These are phyloP conservation scores for Tinamus major DNA, from an alignment of 2,797 vertebrate genomes.

Conservation along the genomic window DNA sequence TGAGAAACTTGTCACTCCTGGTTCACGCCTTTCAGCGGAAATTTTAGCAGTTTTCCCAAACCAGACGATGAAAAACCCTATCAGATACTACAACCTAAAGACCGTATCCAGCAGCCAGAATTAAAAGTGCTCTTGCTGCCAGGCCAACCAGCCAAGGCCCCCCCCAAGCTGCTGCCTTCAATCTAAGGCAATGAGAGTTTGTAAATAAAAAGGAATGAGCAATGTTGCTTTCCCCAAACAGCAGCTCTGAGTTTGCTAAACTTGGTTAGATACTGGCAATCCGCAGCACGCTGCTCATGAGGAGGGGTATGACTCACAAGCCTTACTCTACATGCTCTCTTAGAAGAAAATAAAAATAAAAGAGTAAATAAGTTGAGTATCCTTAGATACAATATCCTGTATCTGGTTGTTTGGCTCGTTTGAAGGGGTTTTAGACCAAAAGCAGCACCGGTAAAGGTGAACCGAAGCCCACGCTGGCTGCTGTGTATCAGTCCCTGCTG, in stretches of 20 bases:
- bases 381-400: background rate
- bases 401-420: background rate
- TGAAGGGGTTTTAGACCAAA: background rate
- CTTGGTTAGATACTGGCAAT: background rate
- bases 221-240: background rate
- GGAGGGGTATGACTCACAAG: background rate
- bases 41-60: background rate
- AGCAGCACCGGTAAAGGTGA: background rate
- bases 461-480: background rate
- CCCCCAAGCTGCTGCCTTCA: background rate
- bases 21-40: background rate
- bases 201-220: constrained; percentile 32
- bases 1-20: constrained; percentile 26
- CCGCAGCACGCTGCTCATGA: background rate
- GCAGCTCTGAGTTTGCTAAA: background rate
- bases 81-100: background rate
- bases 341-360: background rate
- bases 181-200: background rate
- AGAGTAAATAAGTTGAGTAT: background rate
- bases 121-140: background rate
- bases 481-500: background rate
- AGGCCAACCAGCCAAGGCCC: background rate
- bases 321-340: background rate
- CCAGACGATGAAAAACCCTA: background rate
- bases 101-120: background rate